Evolutionary conservation across 2,888 invertebrate genomes (phyloP).

Genomic region (Lamellibrachia satsuma): DNA sequence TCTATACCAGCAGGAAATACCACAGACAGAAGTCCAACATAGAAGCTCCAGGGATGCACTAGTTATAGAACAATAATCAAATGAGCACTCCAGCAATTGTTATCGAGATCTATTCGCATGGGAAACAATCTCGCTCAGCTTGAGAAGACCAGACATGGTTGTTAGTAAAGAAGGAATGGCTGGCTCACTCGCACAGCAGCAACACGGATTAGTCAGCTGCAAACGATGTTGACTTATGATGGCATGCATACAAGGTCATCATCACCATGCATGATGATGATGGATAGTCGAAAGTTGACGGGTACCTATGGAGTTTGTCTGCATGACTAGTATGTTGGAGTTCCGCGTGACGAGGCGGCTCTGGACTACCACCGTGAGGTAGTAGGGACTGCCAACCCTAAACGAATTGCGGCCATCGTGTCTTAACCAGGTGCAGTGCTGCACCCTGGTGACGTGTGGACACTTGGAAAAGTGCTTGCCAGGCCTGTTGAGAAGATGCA

Average conservation of each 20-base stretch:
- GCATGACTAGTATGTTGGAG: background rate
- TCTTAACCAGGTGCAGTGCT: background rate
- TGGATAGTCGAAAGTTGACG: background rate
- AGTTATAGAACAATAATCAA: background rate
- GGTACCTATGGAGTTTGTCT: background rate
- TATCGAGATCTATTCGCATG: background rate
- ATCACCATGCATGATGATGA: background rate
- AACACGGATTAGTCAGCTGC: background rate
- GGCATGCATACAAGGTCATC: background rate
- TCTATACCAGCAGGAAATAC: background rate
- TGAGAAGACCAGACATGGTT: background rate
- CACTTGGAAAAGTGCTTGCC: background rate
- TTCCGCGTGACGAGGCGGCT: background rate
- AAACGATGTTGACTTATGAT: background rate
- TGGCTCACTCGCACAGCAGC: background rate
- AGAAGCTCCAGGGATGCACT: background rate
- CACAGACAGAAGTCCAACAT: background rate
- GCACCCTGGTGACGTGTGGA: background rate
- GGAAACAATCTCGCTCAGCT: no score
- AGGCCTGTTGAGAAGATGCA: background rate
- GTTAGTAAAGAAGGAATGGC: background rate
- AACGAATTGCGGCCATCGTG: background rate
- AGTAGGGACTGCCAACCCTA: background rate
- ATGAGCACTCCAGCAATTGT: background rate
- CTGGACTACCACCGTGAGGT: background rate